phyloP scores from a whole-genome alignment of 2,797 vertebrate species.

The Melanotaenia parkinsoni region DNA sequence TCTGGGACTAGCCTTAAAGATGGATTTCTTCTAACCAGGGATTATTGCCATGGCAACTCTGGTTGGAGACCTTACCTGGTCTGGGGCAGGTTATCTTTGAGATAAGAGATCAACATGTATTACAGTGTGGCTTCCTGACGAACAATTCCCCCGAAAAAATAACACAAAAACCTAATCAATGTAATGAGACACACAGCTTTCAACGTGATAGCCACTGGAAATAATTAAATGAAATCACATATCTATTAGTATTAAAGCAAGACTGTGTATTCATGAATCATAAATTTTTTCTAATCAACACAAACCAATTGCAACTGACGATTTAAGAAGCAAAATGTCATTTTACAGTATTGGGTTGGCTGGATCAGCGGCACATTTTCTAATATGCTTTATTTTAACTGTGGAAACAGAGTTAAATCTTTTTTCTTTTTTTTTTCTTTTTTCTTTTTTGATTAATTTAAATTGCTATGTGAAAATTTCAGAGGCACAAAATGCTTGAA shows the following conservation, averaged over 20 bases:
- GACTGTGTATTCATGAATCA: background rate
- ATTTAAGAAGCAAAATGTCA: background rate
- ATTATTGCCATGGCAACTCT: background rate
- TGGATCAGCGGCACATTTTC: too few species aligned
- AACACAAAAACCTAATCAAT: background rate
- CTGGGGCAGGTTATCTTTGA: background rate
- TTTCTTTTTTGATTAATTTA: background rate
- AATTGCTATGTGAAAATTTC: conserved; percentile 23
- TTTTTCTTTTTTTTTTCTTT: too few species aligned
- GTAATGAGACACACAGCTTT: background rate
- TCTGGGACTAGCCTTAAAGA: background rate
- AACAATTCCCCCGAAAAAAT: background rate
- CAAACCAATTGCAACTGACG: background rate
- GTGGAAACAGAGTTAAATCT: too few species aligned
- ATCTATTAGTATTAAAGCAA: background rate
- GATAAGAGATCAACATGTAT: background rate
- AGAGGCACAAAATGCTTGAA: conserved; percentile 26
- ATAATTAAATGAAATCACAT: background rate
- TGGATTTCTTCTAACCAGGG: background rate
- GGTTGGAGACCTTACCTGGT: background rate
- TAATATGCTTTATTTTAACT: background rate
- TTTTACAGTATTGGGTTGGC: background rate
- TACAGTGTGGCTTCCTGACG: background rate
- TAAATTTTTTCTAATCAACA: background rate
- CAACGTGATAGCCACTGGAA: background rate